Evolutionary conservation across 2,888 invertebrate species (phyloP), one percentile per base, ranked within the genome.

Genomic region (Microctonus hyperodae): DNA sequence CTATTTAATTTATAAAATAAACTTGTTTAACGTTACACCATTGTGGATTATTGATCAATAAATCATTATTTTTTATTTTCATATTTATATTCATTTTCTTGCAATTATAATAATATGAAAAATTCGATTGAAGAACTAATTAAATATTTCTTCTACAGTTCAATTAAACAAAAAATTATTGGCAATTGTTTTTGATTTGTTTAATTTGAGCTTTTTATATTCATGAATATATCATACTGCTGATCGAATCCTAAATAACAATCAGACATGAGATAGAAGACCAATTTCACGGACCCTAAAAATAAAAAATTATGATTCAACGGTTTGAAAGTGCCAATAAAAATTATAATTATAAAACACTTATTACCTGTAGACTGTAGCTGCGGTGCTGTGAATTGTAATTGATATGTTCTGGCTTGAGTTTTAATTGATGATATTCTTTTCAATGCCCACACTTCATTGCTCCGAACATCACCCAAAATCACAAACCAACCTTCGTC

Each of bases 401-500:
- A 80, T 64, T 87, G 87, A 75, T 87, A 86, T 66, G 85, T 85
- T 65, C 81, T 85, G 59, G 81, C 82, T 11, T 81, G 83, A 20
- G 87, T 88, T 48, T 85, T 87, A 6, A 90, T 73, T 20, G 85
- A 85, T 0, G 86, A 83, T 0, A 92, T 86, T 59, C 97, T 86
- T 82, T 96, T 96, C 78, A 98, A 84, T 1, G 96, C 95, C 70
- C 92, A 84, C 37, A 98, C 86, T 76, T 96, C 94, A 25, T 88
- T 87, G 0, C 86, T 85, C 62, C 90, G 89, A 23, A 89, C 84
- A 25, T 90, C 89, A 1, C 97, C 97, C 9, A 98, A 85, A 0
- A 96, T 88, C 1, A 97, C 80, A 84, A 98, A 92, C 98, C 98
- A 99, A 65, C 96, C 95, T 82, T 98, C 98, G 79, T 94, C 95